phyloP scores from a whole-genome alignment of 2,797 vertebrate genomes.

The Sebastolobus alascanus region DNA sequence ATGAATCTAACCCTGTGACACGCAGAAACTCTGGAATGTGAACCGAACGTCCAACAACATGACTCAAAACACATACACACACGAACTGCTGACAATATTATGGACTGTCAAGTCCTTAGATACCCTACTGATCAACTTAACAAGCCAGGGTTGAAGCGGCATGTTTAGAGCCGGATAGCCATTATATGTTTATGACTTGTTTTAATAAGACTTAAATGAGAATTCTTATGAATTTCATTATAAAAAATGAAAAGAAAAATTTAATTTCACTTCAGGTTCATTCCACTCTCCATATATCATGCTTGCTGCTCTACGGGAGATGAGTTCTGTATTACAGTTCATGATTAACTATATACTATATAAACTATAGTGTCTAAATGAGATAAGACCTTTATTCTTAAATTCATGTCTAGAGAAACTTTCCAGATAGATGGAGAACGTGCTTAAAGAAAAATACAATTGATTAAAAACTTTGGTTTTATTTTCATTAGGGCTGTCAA shows the following conservation, averaged over 20 bases:
- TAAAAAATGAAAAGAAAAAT: not conserved
- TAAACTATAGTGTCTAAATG: no score
- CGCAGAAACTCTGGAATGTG: constrained; percentile 38
- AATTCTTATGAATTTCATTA: not conserved
- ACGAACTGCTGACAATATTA: constrained; percentile 6
- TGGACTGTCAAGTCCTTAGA: not conserved
- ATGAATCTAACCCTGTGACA: constrained; percentile 34
- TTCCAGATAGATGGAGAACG: not conserved
- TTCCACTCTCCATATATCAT: not conserved
- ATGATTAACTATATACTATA: not conserved
- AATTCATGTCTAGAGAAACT: not conserved
- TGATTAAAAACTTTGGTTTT: not conserved
- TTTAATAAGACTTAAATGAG: not conserved
- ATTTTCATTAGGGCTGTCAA: not conserved
- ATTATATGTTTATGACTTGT: not conserved
- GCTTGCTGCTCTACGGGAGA: not conserved
- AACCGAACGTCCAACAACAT: constrained; percentile 13
- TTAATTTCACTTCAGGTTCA: not conserved
- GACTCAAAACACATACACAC: constrained; percentile 6
- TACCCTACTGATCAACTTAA: not conserved
- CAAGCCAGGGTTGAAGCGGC: not conserved
- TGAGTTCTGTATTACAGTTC: not conserved
- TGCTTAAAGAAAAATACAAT: not conserved
- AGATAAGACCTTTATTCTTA: not conserved
- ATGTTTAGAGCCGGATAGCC: not conserved